Evolutionary conservation across 2,797 vertebrate species (phyloP).

Genomic region (Morelia viridis): DNA sequence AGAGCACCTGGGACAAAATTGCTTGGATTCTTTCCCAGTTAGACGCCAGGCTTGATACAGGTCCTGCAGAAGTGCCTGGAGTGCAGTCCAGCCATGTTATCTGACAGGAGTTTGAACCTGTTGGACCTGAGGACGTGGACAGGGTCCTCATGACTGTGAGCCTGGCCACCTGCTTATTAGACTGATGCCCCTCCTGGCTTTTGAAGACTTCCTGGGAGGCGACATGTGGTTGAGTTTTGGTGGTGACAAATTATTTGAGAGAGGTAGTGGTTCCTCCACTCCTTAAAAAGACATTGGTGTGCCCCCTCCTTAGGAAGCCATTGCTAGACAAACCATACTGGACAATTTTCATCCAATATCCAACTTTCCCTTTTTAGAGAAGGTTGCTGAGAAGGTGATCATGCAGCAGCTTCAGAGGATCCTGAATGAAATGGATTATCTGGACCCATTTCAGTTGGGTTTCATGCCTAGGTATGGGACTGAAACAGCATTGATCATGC

Average conservation of each 20-base stretch:
- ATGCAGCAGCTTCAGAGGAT: no score
- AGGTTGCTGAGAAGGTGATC: no score
- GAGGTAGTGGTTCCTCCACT: background rate
- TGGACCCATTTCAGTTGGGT: no score
- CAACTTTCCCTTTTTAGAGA: no score
- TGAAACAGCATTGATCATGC: no score
- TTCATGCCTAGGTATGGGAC: no score
- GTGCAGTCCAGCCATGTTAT: background rate
- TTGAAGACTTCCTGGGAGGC: background rate
- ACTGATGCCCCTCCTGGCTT: background rate
- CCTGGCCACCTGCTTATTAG: background rate
- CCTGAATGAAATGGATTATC: no score
- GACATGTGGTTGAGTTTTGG: background rate
- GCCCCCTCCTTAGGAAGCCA: background rate
- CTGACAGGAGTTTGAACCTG: background rate
- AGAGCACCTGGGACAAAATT: background rate
- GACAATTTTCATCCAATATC: background rate
- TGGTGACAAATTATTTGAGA: background rate
- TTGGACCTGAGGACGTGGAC: background rate
- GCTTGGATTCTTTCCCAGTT: background rate
- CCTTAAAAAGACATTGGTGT: background rate
- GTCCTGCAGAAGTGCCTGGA: background rate
- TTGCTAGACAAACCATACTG: background rate
- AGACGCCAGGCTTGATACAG: background rate
- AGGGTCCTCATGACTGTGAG: background rate